phyloP scores from a whole-genome alignment of 2,113 vertebrate genomes.

The Calidris pugnax region DNA sequence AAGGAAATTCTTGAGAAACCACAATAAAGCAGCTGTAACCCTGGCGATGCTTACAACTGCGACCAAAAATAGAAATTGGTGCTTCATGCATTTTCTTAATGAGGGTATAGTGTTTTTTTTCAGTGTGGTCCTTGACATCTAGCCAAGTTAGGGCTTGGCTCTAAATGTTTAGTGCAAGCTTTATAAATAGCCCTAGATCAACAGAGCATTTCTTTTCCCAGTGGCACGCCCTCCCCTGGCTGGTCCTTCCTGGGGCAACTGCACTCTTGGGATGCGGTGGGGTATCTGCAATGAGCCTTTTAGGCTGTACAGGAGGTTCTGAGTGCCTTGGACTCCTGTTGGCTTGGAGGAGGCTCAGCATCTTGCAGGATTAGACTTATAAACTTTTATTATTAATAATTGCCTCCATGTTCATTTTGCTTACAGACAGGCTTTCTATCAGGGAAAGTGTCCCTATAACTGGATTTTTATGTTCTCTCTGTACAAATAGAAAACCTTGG shows the following conservation, averaged over 20 bases:
- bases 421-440: neutral
- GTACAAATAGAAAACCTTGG: conserved; percentile 5
- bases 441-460: conserved; percentile 11
- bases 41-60: neutral
- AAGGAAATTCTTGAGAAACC: conserved; percentile 62
- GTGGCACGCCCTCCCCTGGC: neutral
- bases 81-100: conserved; percentile 40
- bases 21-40: conserved; percentile 59
- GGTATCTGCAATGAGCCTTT: neutral
- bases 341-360: neutral
- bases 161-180: conserved; percentile 4
- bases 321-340: neutral
- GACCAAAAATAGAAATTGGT: conserved; percentile 27
- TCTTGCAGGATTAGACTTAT: neutral
- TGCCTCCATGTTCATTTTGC: neutral
- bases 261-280: fast-evolving
- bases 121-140: conserved; percentile 33
- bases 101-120: conserved; percentile 17
- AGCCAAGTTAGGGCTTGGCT: conserved; percentile 32
- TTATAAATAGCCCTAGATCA: conserved; percentile 1
- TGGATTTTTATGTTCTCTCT: neutral
- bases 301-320: neutral
- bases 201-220: neutral
- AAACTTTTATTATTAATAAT: conserved; percentile 54
- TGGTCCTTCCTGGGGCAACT: neutral